Conservation (phyloP, 2,113 vertebrate genomes). For the Scomber japonicus region DNA sequence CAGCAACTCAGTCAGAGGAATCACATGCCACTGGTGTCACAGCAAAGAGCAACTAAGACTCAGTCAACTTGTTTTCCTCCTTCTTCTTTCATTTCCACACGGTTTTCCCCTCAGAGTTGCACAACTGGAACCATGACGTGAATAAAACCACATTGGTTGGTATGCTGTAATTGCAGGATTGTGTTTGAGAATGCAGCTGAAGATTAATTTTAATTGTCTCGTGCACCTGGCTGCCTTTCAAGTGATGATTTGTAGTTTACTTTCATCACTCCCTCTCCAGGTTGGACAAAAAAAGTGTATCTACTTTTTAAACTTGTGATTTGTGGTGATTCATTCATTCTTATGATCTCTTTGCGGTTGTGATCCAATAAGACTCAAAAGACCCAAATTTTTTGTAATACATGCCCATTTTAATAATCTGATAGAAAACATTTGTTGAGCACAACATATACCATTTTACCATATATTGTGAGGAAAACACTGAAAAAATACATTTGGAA, state of each 20-base stretch:
- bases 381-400: constrained; percentile 52
- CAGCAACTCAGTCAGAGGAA: constrained; percentile 12
- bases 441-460: constrained; percentile 93
- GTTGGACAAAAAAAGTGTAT: neutral
- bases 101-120: constrained; percentile 25
- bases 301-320: too few species aligned
- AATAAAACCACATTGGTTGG: constrained; percentile 8
- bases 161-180: neutral
- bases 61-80: neutral
- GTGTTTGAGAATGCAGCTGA: neutral
- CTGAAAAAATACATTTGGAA: constrained; percentile 83
- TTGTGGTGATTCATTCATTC: too few species aligned
- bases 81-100: constrained; percentile 1
- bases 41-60: constrained; percentile 17
- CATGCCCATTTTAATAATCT: constrained; percentile 97
- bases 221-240: neutral
- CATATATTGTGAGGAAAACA: constrained; percentile 90
- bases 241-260: neutral
- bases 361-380: constrained; percentile 25
- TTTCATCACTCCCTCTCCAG: neutral
- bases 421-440: constrained; percentile 93
- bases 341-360: neutral
- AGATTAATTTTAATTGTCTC: neutral
- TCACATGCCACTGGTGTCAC: constrained; percentile 36
- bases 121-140: constrained; percentile 30